A percentile compares a stretch with the other conserved stretches of the same genome.
Conservation (phyloP, 2,113 vertebrate genomes). For the Capra hircus region DNA sequence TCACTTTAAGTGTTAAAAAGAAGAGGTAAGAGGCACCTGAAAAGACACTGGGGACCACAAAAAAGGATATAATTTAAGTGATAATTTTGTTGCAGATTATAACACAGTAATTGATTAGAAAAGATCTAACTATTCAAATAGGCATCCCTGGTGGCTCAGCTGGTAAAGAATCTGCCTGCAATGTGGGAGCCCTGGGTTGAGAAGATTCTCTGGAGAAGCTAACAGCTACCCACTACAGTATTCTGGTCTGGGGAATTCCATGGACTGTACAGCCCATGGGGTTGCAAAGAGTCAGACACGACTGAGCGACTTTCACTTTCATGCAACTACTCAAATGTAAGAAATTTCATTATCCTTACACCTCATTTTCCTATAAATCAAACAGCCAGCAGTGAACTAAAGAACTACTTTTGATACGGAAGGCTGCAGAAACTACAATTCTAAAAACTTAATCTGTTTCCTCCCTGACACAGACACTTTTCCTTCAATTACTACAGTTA, state of each 20-base stretch:
- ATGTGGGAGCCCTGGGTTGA: not conserved
- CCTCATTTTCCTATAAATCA: not conserved
- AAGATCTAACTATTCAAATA: not conserved
- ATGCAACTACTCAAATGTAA: not conserved
- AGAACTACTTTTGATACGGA: not conserved
- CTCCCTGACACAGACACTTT: not conserved
- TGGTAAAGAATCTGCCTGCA: not conserved
- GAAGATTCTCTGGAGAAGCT: not conserved
- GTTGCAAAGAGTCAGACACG: not conserved
- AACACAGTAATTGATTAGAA: not conserved
- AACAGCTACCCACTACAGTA: not conserved
- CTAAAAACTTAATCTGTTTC: not conserved
- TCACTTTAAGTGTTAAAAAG: not conserved
- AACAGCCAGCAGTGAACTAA: not conserved
- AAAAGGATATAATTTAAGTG: not conserved
- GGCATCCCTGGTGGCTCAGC: not conserved
- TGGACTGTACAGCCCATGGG: not conserved
- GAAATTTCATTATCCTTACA: not conserved
- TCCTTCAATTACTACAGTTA: not conserved
- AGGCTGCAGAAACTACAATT: not conserved
- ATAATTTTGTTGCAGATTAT: not conserved
- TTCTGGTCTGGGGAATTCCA: not conserved
- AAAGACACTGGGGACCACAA: not conserved
- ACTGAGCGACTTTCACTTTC: not conserved
- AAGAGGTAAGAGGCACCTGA: not conserved